phyloP scores from a whole-genome alignment of 2,797 vertebrate species.

The Mormyrus proboscirostris region DNA sequence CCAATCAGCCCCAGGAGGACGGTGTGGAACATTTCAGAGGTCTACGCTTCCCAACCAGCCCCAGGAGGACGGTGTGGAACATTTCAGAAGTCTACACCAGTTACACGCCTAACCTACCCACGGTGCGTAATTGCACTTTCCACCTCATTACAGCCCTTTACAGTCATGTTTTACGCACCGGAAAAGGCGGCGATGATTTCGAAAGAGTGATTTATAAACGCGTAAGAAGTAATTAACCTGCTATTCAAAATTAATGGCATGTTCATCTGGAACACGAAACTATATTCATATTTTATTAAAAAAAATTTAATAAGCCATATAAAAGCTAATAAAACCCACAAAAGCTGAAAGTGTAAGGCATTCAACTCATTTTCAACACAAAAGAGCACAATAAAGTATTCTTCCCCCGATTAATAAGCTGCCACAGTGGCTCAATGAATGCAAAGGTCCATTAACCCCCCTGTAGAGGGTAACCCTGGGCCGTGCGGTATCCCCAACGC shows the following conservation, averaged over 20 bases:
- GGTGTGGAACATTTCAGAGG: neutral
- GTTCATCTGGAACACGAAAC: constrained; percentile 17
- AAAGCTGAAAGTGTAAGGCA: neutral
- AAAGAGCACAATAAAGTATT: neutral
- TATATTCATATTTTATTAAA: constrained; percentile 1
- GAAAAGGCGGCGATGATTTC: constrained; percentile 13
- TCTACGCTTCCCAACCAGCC: neutral
- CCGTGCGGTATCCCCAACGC: neutral
- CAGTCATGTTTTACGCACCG: constrained; percentile 23
- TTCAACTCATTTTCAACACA: constrained; percentile 9
- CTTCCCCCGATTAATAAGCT: neutral
- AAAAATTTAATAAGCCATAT: constrained; percentile 14
- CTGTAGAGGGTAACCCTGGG: neutral
- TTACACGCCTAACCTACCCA: constrained; percentile 25
- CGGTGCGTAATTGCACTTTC: constrained; percentile 21
- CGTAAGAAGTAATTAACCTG: constrained; percentile 15
- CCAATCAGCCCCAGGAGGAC: neutral
- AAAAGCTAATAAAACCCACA: constrained; percentile 1
- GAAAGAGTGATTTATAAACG: constrained; percentile 10
- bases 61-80: neutral
- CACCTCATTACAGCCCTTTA: constrained; percentile 23
- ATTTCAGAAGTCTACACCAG: neutral
- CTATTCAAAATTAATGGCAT: constrained; percentile 23
- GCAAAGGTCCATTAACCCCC: neutral
- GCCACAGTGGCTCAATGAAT: neutral